Base-by-base conservation (phyloP, 2,797 vertebrate genomes). In the Siniperca scherzeri region DNA sequence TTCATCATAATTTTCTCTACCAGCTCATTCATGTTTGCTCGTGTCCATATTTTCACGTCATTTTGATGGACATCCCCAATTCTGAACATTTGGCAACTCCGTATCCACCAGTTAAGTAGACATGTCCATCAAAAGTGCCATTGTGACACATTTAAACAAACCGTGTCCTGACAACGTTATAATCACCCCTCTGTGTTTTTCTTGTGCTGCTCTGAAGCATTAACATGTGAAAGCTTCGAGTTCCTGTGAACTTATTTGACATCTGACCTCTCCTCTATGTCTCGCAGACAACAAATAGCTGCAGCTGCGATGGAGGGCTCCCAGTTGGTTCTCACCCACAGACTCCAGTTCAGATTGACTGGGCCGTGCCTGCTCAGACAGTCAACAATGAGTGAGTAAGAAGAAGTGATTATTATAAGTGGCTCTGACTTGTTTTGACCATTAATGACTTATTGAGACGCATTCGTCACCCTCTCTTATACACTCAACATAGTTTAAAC, bases 191-290 rank as follows among this genome's bases (percentile, higher is more conserved):
- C 44, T 70, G 81, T 89, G 83, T 88, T 90, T 73, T 83, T 84
- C 74, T 86, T 59, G 87, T 80, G 85, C 87, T 12, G 69, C 75
- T 73, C 70, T 42, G 71, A 69, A 36, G 65, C 11, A 97, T 97
- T 97, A 97, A 91, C 96, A 97, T 97, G 87, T 97, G 96, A 97
- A 97, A 97, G 95, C 85, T 78, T 27, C 11, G 22, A 89, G 90
- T 95, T 95, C 93, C 96, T 97, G 96, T 96, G 96, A 97, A 97
- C 95, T 95, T 95, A 94, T 95, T 95, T 94, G 95, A 96, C 96
- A 96, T 96, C 83, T 94, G 96, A 96, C 96, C 96, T 92, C 93
- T 86, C 79, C 92, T 94, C 93, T 96, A 72, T 95, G 90, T 91
- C 88, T 94, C 83, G 79, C 93, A 91, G 95, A 94, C 94, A 95